These are phyloP conservation scores for Trachelus iudaicus DNA, from an alignment of 2,888 invertebrate genomes.

Conservation along the genomic window DNA sequence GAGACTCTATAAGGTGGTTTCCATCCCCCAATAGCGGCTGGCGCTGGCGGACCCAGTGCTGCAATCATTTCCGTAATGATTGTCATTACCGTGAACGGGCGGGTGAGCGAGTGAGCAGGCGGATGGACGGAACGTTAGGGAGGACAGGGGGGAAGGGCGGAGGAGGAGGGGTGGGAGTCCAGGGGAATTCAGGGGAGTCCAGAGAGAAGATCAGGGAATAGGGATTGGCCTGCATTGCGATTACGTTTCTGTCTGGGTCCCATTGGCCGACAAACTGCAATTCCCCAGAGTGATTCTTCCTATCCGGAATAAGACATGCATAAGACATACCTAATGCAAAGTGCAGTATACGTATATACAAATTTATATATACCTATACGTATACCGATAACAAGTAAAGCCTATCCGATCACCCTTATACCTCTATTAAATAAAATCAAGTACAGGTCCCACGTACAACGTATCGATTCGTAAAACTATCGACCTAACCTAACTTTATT, in stretches of 20 bases:
- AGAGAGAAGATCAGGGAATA: constrained; percentile 19
- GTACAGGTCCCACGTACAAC: not conserved
- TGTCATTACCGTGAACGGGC: constrained; percentile 61
- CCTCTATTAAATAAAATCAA: not conserved
- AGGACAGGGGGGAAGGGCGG: not conserved
- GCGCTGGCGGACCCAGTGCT: constrained; percentile 55
- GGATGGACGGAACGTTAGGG: constrained; percentile 39
- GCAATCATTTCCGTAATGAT: constrained; percentile 64
- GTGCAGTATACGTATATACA: not conserved
- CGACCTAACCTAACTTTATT: not conserved
- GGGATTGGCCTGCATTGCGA: constrained; percentile 56
- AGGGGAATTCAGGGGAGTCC: constrained; percentile 10
- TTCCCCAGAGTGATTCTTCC: constrained; percentile 19
- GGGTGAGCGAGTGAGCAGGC: constrained; percentile 34
- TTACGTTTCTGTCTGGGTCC: constrained; percentile 56
- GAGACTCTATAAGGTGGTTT: constrained; percentile 61
- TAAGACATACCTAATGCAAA: not conserved
- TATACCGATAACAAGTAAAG: not conserved
- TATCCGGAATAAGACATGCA: not conserved
- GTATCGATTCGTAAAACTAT: not conserved
- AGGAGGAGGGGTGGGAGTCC: constrained; percentile 5
- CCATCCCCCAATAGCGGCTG: constrained; percentile 60
- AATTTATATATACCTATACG: too few relatives aligned
- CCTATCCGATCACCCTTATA: not conserved
- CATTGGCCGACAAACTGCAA: constrained; percentile 54